These are phyloP conservation scores for Henricia sp. DNA, from an alignment of 53 echinoderm and acorn worm species.

Conservation along the genomic window DNA sequence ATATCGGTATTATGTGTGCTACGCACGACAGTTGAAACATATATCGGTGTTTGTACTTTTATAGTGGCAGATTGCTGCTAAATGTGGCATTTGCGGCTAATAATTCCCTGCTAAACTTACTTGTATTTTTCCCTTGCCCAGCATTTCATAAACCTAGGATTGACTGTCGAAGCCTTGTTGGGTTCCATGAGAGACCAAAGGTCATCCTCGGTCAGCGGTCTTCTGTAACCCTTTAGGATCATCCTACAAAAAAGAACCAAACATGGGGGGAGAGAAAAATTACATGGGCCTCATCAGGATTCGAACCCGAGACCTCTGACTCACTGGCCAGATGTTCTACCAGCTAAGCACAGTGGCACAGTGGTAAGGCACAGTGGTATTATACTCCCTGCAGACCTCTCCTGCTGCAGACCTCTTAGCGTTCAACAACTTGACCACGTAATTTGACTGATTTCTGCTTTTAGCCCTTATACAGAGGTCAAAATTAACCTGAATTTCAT, in stretches of 20 bases:
- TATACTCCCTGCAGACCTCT: too few species aligned
- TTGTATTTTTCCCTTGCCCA: conserved; percentile 81
- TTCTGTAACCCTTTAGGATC: conserved; percentile 80
- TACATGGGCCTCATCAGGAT: too few species aligned
- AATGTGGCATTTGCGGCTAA: not conserved
- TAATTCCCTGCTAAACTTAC: conserved; percentile 44
- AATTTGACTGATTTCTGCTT: too few species aligned
- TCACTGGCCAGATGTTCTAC: not conserved
- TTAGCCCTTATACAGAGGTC: too few species aligned
- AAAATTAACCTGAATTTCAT: too few species aligned
- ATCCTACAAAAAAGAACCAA: conserved; percentile 49
- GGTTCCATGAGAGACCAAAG: conserved; percentile 78
- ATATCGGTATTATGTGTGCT: too few species aligned
- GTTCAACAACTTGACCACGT: too few species aligned
- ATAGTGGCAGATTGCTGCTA: not conserved
- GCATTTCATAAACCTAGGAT: conserved; percentile 69
- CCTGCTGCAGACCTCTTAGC: too few species aligned
- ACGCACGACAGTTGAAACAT: not conserved
- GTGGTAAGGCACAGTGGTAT: too few species aligned
- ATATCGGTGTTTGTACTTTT: not conserved
- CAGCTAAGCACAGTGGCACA: too few species aligned
- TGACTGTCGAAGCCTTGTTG: conserved; percentile 71
- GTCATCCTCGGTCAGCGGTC: conserved; percentile 66
- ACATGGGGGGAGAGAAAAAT: not conserved
- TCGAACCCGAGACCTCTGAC: too few species aligned